Percentiles rank a stretch among this genome's conserved stretches.
These are phyloP conservation scores for Cyanistes caeruleus DNA, from an alignment of 2,113 vertebrate genomes.

Conservation along the genomic window DNA sequence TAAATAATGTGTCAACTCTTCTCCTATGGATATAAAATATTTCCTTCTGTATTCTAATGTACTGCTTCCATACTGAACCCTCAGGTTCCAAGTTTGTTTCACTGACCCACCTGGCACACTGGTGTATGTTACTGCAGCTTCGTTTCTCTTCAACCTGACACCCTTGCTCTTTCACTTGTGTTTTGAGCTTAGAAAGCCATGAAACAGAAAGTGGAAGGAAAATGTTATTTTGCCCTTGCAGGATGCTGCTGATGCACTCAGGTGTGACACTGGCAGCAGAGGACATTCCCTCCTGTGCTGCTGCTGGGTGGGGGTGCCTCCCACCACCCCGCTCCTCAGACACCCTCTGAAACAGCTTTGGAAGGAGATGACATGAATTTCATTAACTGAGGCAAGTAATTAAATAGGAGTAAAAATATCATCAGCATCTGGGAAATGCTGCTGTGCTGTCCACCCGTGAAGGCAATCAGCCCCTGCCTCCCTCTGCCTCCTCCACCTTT, in stretches of 20 bases:
- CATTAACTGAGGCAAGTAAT: neutral
- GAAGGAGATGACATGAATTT: neutral
- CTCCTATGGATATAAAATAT: neutral
- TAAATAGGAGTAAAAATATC: neutral
- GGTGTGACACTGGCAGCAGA: neutral
- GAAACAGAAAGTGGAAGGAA: neutral
- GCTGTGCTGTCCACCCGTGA: neutral
- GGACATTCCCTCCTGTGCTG: neutral
- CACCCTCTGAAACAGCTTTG: neutral
- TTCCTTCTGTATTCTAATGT: neutral
- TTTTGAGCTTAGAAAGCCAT: neutral
- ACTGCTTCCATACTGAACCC: accelerated
- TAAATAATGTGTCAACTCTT: neutral
- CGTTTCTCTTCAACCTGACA: neutral
- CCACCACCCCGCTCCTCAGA: neutral
- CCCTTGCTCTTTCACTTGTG: neutral
- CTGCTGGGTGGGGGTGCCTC: accelerated
- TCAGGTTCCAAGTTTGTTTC: neutral
- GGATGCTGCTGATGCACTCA: neutral
- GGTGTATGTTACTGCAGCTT: accelerated
- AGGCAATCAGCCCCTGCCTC: neutral
- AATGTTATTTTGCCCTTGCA: neutral
- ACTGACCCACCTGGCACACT: neutral
- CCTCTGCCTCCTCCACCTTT: neutral
- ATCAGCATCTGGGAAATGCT: neutral